Evolutionary conservation across 2,888 invertebrate genomes (phyloP), one percentile per base, ranked within the genome.

Genomic region (Sthenelais limicola): DNA sequence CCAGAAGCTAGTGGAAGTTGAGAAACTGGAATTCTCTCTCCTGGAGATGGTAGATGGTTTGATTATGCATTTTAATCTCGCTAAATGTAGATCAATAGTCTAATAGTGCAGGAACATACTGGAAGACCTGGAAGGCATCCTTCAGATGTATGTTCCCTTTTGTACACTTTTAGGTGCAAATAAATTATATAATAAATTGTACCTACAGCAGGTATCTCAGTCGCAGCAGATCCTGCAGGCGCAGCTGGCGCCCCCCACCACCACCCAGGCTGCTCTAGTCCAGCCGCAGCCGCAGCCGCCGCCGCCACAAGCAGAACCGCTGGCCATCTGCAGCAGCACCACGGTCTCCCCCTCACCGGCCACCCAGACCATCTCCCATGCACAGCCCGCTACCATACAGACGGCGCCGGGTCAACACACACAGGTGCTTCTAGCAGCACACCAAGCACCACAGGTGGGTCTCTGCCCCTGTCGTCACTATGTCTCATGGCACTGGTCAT

Each of bases 211-310:
- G 32, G 43, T 66, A 24, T 33, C 72, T 15, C 72, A 72, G 54
- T 52, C 66, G 52, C 72, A 48, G 54, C 72, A 71, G 71, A 28
- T 51, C 35, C 24, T 71, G 9, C 71, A 71, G 58, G 51, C 71
- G 5, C 71, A 71, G 56, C 38, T 51, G 28, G 26, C 43, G 3
- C 35, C 66, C 24, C 35, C 35, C 38, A 35, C 35, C 18, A 18
- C 43, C 18, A 43, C 9, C 43, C 43, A 43, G 43, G 43, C 43
- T 43, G 43, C 18, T 18, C 43, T 15, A 18, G 43, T 18, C 43
- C 43, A 43, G 43, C 12, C 43, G 9, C 43, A 43, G 43, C 43
- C 18, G 18, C 43, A 43, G 43, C 66, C 43, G 18, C 43, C n/a
- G 30, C 15, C 56, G 32, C 62, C 7, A 3, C 35, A 62, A 21